These are phyloP conservation scores for Astreopora myriophthalma DNA, from an alignment of 64 coral and sea anemone species.

Conservation along the genomic window DNA sequence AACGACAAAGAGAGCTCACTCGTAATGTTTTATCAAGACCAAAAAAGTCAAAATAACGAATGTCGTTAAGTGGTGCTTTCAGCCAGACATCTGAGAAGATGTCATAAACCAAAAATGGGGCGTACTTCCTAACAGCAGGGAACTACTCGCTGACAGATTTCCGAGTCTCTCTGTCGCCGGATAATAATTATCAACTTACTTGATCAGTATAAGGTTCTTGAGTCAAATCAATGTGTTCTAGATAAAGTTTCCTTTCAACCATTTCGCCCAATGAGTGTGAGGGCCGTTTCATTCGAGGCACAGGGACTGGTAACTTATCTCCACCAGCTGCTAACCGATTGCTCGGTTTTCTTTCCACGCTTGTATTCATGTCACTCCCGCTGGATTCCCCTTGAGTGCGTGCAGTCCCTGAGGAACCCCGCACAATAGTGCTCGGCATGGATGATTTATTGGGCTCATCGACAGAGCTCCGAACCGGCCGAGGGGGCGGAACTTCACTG, in stretches of 20 bases:
- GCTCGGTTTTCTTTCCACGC: background rate
- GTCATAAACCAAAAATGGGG: too few species aligned
- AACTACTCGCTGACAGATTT: too few species aligned
- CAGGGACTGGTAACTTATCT: constrained; percentile 27
- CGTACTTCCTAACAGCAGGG: too few species aligned
- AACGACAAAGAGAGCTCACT: too few species aligned
- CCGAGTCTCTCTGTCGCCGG: background rate
- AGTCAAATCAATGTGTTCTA: constrained; percentile 91
- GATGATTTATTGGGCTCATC: background rate
- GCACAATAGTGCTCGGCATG: background rate
- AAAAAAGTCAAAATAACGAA: too few species aligned
- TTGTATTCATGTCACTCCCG: background rate
- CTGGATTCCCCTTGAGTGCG: constrained; percentile 7
- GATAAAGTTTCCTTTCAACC: constrained; percentile 84
- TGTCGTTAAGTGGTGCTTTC: too few species aligned
- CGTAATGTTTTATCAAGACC: too few species aligned
- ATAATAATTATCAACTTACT: constrained; percentile 36
- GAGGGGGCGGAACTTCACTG: background rate
- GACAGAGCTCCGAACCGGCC: background rate
- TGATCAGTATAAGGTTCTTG: constrained; percentile 77
- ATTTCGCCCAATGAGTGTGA: constrained; percentile 85
- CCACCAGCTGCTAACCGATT: background rate
- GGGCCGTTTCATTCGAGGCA: constrained; percentile 52
- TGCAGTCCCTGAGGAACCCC: background rate
- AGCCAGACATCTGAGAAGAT: too few species aligned